Evolutionary conservation across 2,888 invertebrate genomes (phyloP).

Genomic region (Dascillus cervinus): DNA sequence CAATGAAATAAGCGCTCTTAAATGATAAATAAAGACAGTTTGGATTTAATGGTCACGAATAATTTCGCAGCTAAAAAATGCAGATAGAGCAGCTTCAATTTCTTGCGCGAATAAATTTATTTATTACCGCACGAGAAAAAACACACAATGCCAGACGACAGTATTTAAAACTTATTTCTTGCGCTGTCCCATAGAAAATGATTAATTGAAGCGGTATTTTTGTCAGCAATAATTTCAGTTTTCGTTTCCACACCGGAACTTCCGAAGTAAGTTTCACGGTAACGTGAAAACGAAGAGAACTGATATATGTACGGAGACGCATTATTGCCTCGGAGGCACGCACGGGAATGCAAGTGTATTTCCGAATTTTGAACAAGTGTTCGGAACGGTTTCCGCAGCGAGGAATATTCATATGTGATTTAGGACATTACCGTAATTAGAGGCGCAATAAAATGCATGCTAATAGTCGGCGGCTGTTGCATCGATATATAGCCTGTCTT

Average conservation of each 20-base stretch:
- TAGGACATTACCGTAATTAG: conserved; percentile 37
- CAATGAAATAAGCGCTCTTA: too few species aligned
- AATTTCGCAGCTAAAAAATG: too few species aligned
- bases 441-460: conserved; percentile 29
- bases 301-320: conserved; percentile 17
- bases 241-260: conserved; percentile 38
- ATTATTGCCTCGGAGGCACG: conserved; percentile 3
- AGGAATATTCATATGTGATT: conserved; percentile 41
- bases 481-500: conserved; percentile 39
- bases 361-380: too few species aligned
- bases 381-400: too few species aligned
- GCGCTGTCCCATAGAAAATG: conserved; percentile 31
- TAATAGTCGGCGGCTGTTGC: conserved; percentile 38
- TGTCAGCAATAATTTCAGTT: conserved; percentile 37
- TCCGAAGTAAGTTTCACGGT: conserved; percentile 36
- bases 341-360: too few species aligned
- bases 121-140: too few species aligned
- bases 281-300: conserved; percentile 22
- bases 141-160: conserved; percentile 9
- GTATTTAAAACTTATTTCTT: conserved; percentile 30
- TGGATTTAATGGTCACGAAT: too few species aligned
- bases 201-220: conserved; percentile 35
- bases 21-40: too few species aligned
- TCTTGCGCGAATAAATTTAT: too few species aligned
- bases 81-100: too few species aligned